Percentiles rank a stretch among this genome's conserved stretches.
Conservation (phyloP, 2,113 vertebrate species). For the Osmerus mordax region DNA sequence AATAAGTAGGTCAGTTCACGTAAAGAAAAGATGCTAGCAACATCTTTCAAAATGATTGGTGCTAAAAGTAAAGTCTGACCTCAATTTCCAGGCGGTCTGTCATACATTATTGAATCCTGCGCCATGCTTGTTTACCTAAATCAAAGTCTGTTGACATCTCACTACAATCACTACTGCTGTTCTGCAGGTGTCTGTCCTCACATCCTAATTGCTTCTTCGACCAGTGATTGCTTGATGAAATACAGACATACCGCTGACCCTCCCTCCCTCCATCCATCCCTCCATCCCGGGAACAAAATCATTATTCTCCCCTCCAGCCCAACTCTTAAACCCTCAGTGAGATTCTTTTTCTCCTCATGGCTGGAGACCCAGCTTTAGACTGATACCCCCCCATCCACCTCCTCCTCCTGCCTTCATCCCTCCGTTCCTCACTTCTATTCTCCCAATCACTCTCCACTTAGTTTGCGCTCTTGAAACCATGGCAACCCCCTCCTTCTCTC, state of each 20-base stretch:
- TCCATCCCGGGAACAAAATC: background rate
- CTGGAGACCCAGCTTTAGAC: background rate
- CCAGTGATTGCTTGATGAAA: too few species aligned
- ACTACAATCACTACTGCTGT: too few species aligned
- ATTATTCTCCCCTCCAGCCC: background rate
- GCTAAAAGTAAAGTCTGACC: too few species aligned
- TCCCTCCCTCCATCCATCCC: background rate
- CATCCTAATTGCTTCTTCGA: too few species aligned
- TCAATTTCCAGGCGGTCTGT: too few species aligned
- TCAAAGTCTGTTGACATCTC: too few species aligned
- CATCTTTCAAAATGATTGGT: too few species aligned
- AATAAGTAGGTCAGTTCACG: too few species aligned
- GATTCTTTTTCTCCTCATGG: background rate
- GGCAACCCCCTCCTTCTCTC: slow-evolving; percentile 10
- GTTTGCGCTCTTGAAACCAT: slow-evolving; percentile 26
- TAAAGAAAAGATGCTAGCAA: too few species aligned
- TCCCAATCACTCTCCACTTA: slow-evolving; percentile 6
- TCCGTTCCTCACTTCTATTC: background rate
- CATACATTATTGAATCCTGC: too few species aligned
- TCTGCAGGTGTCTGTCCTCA: too few species aligned
- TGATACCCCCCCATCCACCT: background rate
- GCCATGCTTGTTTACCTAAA: too few species aligned
- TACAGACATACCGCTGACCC: background rate
- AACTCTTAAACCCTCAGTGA: background rate
- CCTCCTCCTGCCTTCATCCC: background rate